These are phyloP conservation scores for Xenus cinereus DNA, from an alignment of 2,113 vertebrate species.

Conservation along the genomic window DNA sequence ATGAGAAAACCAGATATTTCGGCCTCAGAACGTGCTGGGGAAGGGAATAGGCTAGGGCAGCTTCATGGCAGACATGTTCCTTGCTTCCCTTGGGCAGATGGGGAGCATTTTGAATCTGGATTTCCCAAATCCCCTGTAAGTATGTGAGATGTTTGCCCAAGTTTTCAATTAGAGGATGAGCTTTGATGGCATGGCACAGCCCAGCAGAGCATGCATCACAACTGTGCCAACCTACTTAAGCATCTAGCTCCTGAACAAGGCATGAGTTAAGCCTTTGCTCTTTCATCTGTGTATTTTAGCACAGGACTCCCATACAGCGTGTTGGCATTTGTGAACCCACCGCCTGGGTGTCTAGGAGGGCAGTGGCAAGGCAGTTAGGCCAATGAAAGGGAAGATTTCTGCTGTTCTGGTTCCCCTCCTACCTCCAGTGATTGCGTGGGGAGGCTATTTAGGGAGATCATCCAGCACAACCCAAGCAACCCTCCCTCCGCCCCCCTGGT, in stretches of 20 bases:
- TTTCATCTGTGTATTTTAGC: background rate
- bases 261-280: background rate
- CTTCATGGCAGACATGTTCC: background rate
- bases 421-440: background rate
- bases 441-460: conserved; percentile 6
- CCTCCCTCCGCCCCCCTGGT: background rate
- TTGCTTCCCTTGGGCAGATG: background rate
- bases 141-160: background rate
- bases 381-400: background rate
- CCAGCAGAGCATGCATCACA: accelerated
- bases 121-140: background rate
- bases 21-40: background rate
- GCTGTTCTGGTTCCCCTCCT: background rate
- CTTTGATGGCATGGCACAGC: background rate
- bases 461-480: background rate
- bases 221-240: background rate
- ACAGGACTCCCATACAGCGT: background rate
- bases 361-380: background rate
- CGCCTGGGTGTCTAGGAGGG: background rate
- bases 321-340: background rate
- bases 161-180: background rate
- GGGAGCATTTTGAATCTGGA: background rate
- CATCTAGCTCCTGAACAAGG: background rate
- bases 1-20: background rate
- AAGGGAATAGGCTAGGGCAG: background rate